Percentiles rank a stretch among this genome's conserved stretches.
Conservation (phyloP, 2,113 vertebrate species). For the Corythaixoides concolor region DNA sequence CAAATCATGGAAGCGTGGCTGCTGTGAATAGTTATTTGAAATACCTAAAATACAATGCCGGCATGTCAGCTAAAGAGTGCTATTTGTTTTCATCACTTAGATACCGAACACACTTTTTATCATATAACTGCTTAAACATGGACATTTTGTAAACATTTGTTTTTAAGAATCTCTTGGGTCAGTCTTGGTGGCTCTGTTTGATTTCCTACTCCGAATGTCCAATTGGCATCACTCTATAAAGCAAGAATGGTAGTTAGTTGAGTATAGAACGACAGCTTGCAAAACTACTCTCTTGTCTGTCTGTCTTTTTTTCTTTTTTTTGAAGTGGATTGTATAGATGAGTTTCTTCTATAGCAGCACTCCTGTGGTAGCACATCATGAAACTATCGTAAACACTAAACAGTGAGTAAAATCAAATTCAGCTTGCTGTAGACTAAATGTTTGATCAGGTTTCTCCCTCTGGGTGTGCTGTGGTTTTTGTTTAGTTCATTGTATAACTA, state of each 20-base stretch:
- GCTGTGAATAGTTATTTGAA: background rate
- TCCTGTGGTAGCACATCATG: background rate
- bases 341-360: background rate
- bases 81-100: background rate
- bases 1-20: background rate
- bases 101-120: background rate
- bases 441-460: slow-evolving; percentile 8
- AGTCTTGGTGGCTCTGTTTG: background rate
- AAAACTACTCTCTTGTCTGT: background rate
- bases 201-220: background rate
- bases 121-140: background rate
- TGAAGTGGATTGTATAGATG: background rate
- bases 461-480: slow-evolving; percentile 4
- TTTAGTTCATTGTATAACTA: background rate
- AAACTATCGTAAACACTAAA: background rate
- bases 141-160: background rate
- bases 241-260: background rate
- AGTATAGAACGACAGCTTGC: background rate
- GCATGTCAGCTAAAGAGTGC: background rate
- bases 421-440: background rate
- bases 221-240: background rate
- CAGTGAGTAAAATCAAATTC: background rate
- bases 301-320: background rate
- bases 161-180: background rate
- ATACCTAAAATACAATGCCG: background rate